Conservation (phyloP, 2,113 vertebrate genomes). For the Dascyllus trimaculatus region DNA sequence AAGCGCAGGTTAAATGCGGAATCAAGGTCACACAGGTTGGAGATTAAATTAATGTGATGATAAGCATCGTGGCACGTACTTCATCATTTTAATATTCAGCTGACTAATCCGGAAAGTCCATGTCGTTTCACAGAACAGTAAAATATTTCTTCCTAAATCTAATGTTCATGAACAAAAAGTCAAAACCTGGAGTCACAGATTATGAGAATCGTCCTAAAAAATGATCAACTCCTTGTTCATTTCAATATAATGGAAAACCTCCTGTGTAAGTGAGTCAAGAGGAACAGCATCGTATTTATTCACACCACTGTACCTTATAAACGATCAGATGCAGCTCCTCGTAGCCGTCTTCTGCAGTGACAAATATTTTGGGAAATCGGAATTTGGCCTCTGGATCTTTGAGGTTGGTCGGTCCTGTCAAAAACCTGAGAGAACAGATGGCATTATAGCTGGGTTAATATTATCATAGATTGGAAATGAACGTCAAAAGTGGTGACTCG, state of each 20-base stretch:
- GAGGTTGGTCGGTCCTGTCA: conserved; percentile 95
- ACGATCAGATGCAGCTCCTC: conserved; percentile 98
- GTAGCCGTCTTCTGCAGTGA: conserved; percentile 90
- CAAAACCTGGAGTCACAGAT: conserved; percentile 57
- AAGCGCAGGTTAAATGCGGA: conserved; percentile 34
- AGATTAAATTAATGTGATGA: conserved; percentile 54
- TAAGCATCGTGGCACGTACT: conserved; percentile 3
- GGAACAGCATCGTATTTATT: conserved; percentile 6
- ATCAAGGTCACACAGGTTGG: conserved; percentile 45
- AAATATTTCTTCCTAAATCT: conserved; percentile 43
- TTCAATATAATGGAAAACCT: conserved; percentile 30
- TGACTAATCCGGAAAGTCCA: conserved; percentile 64
- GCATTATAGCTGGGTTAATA: background rate
- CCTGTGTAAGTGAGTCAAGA: background rate
- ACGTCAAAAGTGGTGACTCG: no score
- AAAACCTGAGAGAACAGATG: conserved; percentile 88
- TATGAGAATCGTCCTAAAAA: conserved; percentile 49
- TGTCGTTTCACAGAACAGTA: conserved; percentile 39
- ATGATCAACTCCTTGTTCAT: background rate
- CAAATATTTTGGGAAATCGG: conserved; percentile 97
- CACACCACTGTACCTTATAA: conserved; percentile 90
- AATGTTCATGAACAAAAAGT: conserved; percentile 24
- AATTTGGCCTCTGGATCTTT: conserved; percentile 97
- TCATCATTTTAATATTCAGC: conserved; percentile 68
- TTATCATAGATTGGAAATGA: background rate